These are phyloP conservation scores for Loxodonta africana DNA, from an alignment of 2,113 vertebrate species.

Conservation along the genomic window DNA sequence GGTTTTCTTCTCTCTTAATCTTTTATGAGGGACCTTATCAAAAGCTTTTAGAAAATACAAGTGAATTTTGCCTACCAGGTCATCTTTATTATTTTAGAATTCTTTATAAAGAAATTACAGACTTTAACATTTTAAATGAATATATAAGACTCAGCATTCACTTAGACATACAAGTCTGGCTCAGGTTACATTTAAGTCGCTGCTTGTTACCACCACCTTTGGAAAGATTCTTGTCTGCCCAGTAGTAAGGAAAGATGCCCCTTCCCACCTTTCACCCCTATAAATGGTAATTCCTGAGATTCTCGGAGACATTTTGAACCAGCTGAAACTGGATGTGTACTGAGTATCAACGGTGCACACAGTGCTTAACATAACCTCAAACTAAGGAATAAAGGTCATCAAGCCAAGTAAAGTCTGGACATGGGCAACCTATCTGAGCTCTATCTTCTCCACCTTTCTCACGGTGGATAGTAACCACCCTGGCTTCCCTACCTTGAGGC, in stretches of 20 bases:
- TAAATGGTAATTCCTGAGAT: neutral
- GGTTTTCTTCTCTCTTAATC: constrained; percentile 85
- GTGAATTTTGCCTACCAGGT: constrained; percentile 82
- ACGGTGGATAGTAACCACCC: neutral
- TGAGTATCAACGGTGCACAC: neutral
- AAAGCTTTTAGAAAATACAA: constrained; percentile 84
- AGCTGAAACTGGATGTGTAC: neutral
- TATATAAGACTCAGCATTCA: constrained; percentile 67
- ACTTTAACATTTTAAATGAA: constrained; percentile 70
- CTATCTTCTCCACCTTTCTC: neutral
- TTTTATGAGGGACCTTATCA: constrained; percentile 84
- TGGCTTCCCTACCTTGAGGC: neutral
- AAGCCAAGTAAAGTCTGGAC: neutral
- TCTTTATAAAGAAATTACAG: constrained; percentile 84
- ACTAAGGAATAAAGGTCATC: neutral
- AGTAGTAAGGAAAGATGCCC: neutral
- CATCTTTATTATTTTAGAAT: constrained; percentile 84
- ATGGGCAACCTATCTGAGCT: fast-evolving
- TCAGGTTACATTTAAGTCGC: neutral
- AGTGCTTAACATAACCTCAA: neutral
- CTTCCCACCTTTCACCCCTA: neutral
- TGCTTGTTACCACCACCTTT: neutral
- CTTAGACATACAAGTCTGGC: constrained; percentile 12
- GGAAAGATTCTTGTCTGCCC: constrained; percentile 8
- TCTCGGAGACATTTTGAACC: neutral